A percentile compares a stretch with the other conserved stretches of the same genome.
Evolutionary conservation across 2,797 vertebrate species (phyloP).

Genomic region (Pseudomugil gertrudae): DNA sequence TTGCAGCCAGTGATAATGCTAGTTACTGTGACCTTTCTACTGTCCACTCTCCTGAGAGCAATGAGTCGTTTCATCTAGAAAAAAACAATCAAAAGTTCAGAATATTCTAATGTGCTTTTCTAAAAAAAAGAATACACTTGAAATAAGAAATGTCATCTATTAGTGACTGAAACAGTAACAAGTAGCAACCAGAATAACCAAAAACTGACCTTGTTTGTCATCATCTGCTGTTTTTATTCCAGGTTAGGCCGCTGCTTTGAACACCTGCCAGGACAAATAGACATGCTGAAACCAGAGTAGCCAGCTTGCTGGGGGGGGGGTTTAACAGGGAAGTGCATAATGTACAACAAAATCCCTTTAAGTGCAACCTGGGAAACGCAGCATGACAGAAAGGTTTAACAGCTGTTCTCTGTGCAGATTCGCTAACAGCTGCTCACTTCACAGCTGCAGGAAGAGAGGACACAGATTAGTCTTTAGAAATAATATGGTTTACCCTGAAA

Average conservation of each 20-base stretch:
- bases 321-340: neutral
- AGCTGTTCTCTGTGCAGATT: neutral
- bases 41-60: too few species aligned
- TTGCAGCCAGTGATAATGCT: too few species aligned
- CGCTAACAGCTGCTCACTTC: too few species aligned
- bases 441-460: too few species aligned
- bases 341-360: neutral
- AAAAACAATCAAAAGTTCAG: too few species aligned
- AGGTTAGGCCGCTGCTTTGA: neutral
- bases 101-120: too few species aligned
- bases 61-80: too few species aligned
- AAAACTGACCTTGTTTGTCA: neutral
- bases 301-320: neutral
- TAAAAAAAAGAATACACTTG: too few species aligned
- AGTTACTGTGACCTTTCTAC: too few species aligned
- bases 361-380: neutral
- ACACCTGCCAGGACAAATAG: neutral
- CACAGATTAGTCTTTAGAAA: neutral
- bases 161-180: too few species aligned
- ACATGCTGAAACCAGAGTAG: neutral
- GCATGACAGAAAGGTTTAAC: neutral
- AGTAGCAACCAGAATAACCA: too few species aligned
- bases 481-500: neutral
- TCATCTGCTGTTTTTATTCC: neutral
- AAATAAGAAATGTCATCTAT: too few species aligned